These are phyloP conservation scores for Eulithis prunata DNA, from an alignment of 2,888 invertebrate genomes.

Conservation along the genomic window DNA sequence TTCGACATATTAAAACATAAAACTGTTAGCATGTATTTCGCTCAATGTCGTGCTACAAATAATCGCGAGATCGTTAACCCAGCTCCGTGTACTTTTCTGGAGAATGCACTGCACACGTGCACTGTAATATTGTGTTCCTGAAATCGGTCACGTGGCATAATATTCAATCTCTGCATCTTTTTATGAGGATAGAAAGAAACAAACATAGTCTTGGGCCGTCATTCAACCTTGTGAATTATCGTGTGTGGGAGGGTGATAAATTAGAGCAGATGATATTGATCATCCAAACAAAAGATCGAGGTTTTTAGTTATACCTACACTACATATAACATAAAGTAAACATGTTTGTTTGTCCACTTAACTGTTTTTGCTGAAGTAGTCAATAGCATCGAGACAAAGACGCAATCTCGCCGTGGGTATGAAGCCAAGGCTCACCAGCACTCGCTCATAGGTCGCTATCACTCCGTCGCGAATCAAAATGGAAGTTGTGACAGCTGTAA, in stretches of 20 bases:
- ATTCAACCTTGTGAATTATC: slow-evolving; percentile 31
- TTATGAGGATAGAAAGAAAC: slow-evolving; percentile 17
- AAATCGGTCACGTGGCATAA: slow-evolving; percentile 12
- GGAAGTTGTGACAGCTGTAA: slow-evolving; percentile 74
- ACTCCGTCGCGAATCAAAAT: slow-evolving; percentile 85
- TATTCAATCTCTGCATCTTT: slow-evolving; percentile 8
- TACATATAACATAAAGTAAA: slow-evolving; percentile 14
- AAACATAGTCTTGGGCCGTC: slow-evolving; percentile 32
- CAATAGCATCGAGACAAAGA: slow-evolving; percentile 87
- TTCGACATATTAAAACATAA: slow-evolving; percentile 5
- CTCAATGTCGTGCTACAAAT: slow-evolving; percentile 1
- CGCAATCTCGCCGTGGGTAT: slow-evolving; percentile 86
- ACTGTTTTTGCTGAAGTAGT: slow-evolving; percentile 88
- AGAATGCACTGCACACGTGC: slow-evolving; percentile 5
- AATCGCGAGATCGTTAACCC: neutral
- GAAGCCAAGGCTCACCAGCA: slow-evolving; percentile 84
- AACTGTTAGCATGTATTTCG: slow-evolving; percentile 5
- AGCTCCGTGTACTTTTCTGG: neutral
- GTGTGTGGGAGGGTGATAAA: slow-evolving; percentile 40
- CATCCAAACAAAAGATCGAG: slow-evolving; percentile 36
- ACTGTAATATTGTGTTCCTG: slow-evolving; percentile 2
- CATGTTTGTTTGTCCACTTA: slow-evolving; percentile 55
- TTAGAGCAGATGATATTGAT: slow-evolving; percentile 35
- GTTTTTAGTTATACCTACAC: slow-evolving; percentile 19
- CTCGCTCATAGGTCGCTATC: slow-evolving; percentile 84